These are phyloP conservation scores for Megalopta genalis DNA, from an alignment of 1,140 invertebrate species.

Conservation along the genomic window DNA sequence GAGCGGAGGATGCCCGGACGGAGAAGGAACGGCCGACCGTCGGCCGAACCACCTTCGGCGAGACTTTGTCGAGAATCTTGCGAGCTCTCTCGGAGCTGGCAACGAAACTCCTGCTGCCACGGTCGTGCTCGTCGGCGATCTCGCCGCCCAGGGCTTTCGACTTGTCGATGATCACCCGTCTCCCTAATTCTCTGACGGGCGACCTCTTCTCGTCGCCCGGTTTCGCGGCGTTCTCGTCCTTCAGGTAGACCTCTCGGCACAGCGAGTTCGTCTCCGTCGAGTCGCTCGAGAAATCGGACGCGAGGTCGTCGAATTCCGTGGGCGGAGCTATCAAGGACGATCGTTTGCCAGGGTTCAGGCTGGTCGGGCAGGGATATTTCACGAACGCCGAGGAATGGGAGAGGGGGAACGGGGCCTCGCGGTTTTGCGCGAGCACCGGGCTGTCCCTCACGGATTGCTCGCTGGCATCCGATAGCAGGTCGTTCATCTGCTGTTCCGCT, in stretches of 20 bases:
- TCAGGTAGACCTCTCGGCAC: conserved; percentile 59
- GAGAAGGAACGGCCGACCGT: conserved; percentile 59
- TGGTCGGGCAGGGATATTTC: conserved; percentile 65
- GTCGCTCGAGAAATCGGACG: conserved; percentile 71
- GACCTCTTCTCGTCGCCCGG: conserved; percentile 11
- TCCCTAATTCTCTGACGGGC: conserved; percentile 59
- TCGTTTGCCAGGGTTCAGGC: conserved; percentile 54
- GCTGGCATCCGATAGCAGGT: conserved; percentile 81
- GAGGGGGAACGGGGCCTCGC: conserved; percentile 62
- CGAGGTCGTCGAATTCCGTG: conserved; percentile 74
- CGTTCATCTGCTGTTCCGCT: conserved; percentile 86
- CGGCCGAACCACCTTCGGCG: conserved; percentile 44
- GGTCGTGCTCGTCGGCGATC: conserved; percentile 25
- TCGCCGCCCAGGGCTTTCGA: conserved; percentile 67
- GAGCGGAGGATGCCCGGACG: conserved; percentile 63
- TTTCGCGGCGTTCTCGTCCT: neutral
- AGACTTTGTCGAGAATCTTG: conserved; percentile 55
- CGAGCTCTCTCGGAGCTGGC: conserved; percentile 44
- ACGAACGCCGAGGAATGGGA: conserved; percentile 78
- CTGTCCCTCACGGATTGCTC: conserved; percentile 67
- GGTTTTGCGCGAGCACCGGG: conserved; percentile 42
- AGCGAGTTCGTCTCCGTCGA: conserved; percentile 73
- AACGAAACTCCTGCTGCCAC: conserved; percentile 24
- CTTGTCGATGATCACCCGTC: conserved; percentile 72
- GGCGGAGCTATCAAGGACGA: conserved; percentile 78